phyloP scores from a whole-genome alignment of 2,888 invertebrate genomes.

The Eustalomyia histrio region DNA sequence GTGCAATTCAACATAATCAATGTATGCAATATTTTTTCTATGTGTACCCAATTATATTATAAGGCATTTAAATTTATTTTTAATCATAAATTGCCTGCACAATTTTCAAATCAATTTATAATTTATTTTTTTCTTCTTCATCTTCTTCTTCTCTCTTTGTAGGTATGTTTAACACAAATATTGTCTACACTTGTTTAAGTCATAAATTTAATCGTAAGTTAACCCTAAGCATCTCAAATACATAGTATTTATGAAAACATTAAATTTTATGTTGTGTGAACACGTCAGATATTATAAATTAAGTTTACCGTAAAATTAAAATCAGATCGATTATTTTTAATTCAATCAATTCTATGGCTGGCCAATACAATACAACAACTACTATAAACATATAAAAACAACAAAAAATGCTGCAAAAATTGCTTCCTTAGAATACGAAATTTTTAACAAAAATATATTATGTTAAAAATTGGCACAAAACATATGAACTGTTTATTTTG shows the following conservation, averaged over 20 bases:
- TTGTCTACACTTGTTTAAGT: not conserved
- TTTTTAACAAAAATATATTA: not conserved
- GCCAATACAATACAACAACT: not conserved
- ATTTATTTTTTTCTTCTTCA: not conserved
- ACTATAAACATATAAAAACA: not conserved
- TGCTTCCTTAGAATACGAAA: not conserved
- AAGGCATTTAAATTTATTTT: no score
- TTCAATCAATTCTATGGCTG: not conserved
- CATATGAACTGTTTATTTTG: no score
- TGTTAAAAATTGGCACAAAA: not conserved
- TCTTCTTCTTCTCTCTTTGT: conserved; percentile 2
- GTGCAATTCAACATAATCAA: no score
- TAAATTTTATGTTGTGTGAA: conserved; percentile 44
- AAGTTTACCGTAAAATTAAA: conserved; percentile 1
- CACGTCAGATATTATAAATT: conserved; percentile 27
- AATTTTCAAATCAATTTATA: not conserved
- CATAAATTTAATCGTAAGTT: not conserved
- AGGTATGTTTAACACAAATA: conserved; percentile 28
- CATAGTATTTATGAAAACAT: not conserved
- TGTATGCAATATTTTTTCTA: no score
- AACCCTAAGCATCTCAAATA: not conserved
- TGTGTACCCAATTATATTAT: no score
- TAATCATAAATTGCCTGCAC: no score
- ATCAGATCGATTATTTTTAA: not conserved
- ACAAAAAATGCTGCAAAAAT: not conserved